A percentile compares a stretch with the other conserved stretches of the same genome.
These are phyloP conservation scores for Drosophila histrio DNA, from an alignment of 2,888 invertebrate genomes.

Conservation along the genomic window DNA sequence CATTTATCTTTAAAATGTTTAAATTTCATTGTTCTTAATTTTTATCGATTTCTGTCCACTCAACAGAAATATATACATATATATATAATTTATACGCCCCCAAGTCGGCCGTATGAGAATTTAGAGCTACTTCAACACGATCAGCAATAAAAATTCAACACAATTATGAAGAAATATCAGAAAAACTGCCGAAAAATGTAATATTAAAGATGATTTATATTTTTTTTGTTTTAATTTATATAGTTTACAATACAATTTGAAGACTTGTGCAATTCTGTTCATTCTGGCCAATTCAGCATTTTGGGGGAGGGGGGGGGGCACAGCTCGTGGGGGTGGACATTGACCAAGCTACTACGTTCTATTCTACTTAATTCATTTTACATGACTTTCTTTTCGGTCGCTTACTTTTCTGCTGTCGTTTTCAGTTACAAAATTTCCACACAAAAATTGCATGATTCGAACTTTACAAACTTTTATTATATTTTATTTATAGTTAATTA, in stretches of 20 bases:
- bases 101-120: constrained; percentile 19
- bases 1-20: neutral
- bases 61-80: constrained; percentile 33
- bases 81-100: constrained; percentile 31
- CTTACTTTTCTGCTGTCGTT: neutral
- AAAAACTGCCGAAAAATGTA: constrained; percentile 25
- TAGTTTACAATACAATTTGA: neutral
- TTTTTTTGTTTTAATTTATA: too few species aligned
- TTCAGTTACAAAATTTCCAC: constrained; percentile 1
- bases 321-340: constrained; percentile 31
- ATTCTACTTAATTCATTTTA: constrained; percentile 23
- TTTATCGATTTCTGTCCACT: constrained; percentile 39
- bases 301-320: too few species aligned
- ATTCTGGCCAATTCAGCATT: constrained; percentile 18
- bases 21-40: constrained; percentile 5
- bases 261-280: neutral
- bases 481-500: neutral
- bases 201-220: neutral
- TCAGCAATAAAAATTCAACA: constrained; percentile 26
- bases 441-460: neutral
- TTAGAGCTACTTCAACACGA: constrained; percentile 4
- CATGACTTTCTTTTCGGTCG: neutral
- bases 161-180: constrained; percentile 7
- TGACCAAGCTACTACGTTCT: constrained; percentile 8
- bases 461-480: neutral